A percentile compares a stretch with the other conserved stretches of the same genome.
phyloP scores from a whole-genome alignment of 1,140 invertebrate genomes.

The Conus ventricosus region DNA sequence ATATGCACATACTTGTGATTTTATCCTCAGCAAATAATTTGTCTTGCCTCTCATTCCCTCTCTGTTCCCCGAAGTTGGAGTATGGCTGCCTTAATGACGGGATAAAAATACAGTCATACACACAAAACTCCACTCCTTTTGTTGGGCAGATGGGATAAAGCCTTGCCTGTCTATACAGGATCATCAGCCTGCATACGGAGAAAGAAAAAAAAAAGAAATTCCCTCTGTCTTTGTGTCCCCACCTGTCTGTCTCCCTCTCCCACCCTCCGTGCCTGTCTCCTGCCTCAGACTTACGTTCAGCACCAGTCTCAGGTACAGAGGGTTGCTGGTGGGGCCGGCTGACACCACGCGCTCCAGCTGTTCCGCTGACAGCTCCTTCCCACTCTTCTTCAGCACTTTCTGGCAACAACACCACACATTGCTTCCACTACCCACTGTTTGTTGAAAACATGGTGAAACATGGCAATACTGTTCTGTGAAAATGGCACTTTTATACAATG shows the following conservation, averaged over 20 bases:
- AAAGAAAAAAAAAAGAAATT: not conserved
- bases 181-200: too few species aligned
- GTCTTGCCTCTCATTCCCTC: not conserved
- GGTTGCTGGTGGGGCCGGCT: slow-evolving; percentile 48
- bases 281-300: slow-evolving; percentile 49
- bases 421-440: too few species aligned
- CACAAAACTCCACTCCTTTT: too few species aligned
- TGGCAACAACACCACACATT: slow-evolving; percentile 23
- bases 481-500: too few species aligned
- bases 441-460: too few species aligned
- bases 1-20: not conserved
- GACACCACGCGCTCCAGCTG: slow-evolving; percentile 53
- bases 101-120: too few species aligned
- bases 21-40: not conserved
- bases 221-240: not conserved
- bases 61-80: not conserved
- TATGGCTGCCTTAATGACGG: too few species aligned
- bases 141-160: too few species aligned
- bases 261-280: not conserved
- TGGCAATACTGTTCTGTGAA: too few species aligned
- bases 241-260: not conserved
- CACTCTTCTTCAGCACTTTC: slow-evolving; percentile 50
- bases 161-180: too few species aligned
- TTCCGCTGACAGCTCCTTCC: slow-evolving; percentile 56
- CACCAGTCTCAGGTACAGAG: slow-evolving; percentile 57